These are phyloP conservation scores for Lampropteryx suffumata DNA, from an alignment of 2,888 invertebrate species.

Conservation along the genomic window DNA sequence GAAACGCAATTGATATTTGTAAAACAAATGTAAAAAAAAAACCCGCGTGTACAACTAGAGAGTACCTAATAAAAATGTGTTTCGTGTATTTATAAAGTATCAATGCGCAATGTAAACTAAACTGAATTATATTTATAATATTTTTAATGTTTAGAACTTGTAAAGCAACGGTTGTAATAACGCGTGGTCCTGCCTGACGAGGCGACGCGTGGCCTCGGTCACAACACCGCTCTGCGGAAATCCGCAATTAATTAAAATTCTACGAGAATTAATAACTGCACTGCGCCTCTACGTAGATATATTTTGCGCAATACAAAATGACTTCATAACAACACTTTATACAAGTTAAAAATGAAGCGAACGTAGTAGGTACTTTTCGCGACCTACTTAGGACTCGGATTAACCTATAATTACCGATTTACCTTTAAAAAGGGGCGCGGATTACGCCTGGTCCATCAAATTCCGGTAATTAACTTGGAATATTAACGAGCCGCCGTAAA, in stretches of 20 bases:
- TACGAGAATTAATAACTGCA: constrained; percentile 72
- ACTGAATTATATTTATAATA: too few relatives aligned
- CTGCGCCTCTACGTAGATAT: constrained; percentile 45
- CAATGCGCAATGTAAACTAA: too few relatives aligned
- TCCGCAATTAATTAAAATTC: constrained; percentile 78
- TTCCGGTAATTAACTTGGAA: constrained; percentile 77
- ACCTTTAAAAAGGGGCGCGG: constrained; percentile 54
- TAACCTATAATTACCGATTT: constrained; percentile 64
- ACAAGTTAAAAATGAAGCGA: constrained; percentile 26
- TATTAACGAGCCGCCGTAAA: constrained; percentile 72
- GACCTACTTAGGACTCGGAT: constrained; percentile 46
- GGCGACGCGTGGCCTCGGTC: too few relatives aligned
- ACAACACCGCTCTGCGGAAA: constrained; percentile 55
- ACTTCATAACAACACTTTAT: constrained; percentile 32
- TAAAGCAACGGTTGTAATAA: not conserved
- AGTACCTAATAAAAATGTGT: too few relatives aligned
- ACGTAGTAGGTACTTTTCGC: constrained; percentile 31
- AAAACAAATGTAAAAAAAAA: too few relatives aligned
- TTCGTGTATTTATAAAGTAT: too few relatives aligned
- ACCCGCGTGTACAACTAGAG: too few relatives aligned
- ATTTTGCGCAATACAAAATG: constrained; percentile 41
- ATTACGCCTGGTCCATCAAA: constrained; percentile 70
- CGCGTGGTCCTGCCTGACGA: constrained; percentile 40
- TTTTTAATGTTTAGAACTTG: too few relatives aligned
- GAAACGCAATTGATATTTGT: too few relatives aligned